Conservation (phyloP, 2,113 vertebrate species). For the Dipodomys merriami region DNA sequence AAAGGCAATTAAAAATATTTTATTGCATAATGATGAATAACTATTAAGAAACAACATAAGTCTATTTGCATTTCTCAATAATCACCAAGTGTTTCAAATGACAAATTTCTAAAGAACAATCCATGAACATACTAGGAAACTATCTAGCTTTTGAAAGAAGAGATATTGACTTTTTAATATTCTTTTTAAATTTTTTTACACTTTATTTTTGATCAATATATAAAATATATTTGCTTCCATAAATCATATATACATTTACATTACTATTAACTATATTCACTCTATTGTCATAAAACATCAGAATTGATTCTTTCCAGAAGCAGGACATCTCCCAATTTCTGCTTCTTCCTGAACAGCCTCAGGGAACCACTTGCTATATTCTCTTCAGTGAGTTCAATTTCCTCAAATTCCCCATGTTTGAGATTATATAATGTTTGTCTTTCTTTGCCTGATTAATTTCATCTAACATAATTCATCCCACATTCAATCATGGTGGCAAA, state of each 20-base stretch:
- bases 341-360: background rate
- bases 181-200: background rate
- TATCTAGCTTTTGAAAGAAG: background rate
- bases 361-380: background rate
- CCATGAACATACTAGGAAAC: background rate
- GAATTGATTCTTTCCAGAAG: background rate
- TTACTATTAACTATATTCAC: background rate
- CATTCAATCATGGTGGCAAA: background rate
- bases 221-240: background rate
- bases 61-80: background rate
- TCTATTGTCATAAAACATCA: background rate
- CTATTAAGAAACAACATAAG: background rate
- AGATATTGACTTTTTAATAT: background rate
- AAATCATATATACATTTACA: background rate
- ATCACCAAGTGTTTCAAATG: background rate
- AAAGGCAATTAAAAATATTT: conserved; percentile 27
- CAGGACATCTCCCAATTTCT: background rate
- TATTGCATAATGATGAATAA: conserved; percentile 28
- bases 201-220: background rate
- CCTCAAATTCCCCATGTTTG: background rate
- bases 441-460: background rate
- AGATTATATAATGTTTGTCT: background rate
- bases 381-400: background rate
- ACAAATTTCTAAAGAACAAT: background rate
- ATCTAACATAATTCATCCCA: background rate